Percentiles rank a stretch among this genome's conserved stretches.
Evolutionary conservation across 2,797 vertebrate genomes (phyloP).

Genomic region (Ciconia nigra): DNA sequence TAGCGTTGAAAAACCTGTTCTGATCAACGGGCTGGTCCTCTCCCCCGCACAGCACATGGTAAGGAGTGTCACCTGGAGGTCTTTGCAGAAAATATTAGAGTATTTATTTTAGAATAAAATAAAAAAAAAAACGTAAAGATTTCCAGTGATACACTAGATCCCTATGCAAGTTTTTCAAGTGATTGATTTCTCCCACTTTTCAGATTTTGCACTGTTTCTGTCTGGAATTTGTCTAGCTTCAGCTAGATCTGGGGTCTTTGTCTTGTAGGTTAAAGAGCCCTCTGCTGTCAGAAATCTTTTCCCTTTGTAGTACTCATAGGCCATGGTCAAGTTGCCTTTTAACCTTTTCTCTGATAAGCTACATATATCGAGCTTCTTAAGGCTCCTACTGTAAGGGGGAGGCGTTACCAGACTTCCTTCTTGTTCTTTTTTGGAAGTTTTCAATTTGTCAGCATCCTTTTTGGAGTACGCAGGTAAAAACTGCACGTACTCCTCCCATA

Average conservation of each 20-base stretch:
- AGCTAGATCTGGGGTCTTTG: background rate
- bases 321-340: background rate
- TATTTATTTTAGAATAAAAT: background rate
- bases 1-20: background rate
- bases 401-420: background rate
- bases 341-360: background rate
- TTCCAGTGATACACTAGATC: background rate
- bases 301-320: background rate
- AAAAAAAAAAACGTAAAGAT: background rate
- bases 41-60: background rate
- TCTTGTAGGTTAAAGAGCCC: background rate
- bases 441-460: background rate
- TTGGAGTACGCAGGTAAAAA: background rate
- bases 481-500: background rate
- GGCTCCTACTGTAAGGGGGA: background rate
- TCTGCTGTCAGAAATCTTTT: background rate
- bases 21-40: background rate
- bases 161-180: background rate
- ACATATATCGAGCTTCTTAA: background rate
- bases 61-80: background rate
- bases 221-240: background rate
- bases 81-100: background rate
- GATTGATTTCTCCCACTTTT: background rate
- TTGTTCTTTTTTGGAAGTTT: background rate
- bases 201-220: background rate